A percentile compares a stretch with the other conserved stretches of the same genome.
Conservation (phyloP, 2,888 invertebrate species). For the Ormia ochracea region DNA sequence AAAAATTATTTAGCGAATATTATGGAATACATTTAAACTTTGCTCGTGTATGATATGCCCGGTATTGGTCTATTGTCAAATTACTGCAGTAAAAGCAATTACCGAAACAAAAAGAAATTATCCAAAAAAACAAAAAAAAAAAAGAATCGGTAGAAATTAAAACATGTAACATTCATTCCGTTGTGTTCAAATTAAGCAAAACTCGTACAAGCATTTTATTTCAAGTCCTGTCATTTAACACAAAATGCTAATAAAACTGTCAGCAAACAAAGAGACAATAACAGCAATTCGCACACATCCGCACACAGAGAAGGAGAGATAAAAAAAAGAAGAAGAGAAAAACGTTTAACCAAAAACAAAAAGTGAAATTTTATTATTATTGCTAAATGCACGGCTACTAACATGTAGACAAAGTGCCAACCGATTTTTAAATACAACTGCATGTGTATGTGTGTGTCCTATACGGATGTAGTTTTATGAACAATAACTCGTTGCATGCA, state of each 20-base stretch:
- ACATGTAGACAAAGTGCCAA: constrained; percentile 11
- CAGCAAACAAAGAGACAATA: constrained; percentile 49
- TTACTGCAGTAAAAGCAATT: constrained; percentile 63
- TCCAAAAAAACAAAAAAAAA: neutral
- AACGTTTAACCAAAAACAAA: constrained; percentile 27
- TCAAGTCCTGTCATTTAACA: constrained; percentile 60
- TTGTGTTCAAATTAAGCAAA: constrained; percentile 53
- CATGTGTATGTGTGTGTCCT: too few relatives aligned
- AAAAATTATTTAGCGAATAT: constrained; percentile 52
- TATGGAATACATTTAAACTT: constrained; percentile 7
- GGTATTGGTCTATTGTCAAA: constrained; percentile 53
- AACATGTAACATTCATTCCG: constrained; percentile 30
- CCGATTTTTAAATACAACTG: constrained; percentile 8
- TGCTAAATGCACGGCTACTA: constrained; percentile 26
- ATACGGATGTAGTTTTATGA: too few relatives aligned
- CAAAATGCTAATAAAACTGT: constrained; percentile 63
- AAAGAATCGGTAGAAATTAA: neutral
- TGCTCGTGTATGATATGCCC: neutral
- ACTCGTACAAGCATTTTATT: constrained; percentile 48
- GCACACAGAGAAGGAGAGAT: neutral
- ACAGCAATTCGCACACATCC: neutral
- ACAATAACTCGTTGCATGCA: too few relatives aligned
- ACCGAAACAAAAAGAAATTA: constrained; percentile 26
- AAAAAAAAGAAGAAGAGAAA: neutral
- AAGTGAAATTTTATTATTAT: constrained; percentile 57